A percentile compares a stretch with the other conserved stretches of the same genome.
Conservation (phyloP, 2,113 vertebrate genomes). For the Pterocles orientalis region DNA sequence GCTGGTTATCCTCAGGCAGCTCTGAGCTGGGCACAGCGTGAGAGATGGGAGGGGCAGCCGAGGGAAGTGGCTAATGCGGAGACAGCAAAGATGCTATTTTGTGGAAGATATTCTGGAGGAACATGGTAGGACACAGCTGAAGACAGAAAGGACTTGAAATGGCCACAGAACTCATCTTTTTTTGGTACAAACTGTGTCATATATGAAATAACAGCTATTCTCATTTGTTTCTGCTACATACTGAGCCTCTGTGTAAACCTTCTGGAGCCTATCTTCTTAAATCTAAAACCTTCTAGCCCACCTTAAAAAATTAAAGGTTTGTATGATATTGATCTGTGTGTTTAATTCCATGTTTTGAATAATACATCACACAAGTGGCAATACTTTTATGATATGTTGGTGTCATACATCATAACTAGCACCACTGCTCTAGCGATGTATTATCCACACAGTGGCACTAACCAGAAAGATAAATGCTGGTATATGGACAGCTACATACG, state of each 20-base stretch:
- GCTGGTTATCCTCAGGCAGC: background rate
- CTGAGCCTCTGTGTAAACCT: background rate
- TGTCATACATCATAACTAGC: slow-evolving; percentile 63
- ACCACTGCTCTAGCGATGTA: slow-evolving; percentile 58
- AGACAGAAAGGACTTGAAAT: background rate
- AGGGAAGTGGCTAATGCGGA: background rate
- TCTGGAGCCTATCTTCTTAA: background rate
- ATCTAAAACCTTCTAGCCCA: slow-evolving; percentile 5
- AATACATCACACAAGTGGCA: slow-evolving; percentile 64
- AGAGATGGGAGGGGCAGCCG: background rate
- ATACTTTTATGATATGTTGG: slow-evolving; percentile 59
- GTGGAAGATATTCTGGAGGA: background rate
- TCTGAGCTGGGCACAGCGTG: background rate
- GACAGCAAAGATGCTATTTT: fast-evolving
- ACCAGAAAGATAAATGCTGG: slow-evolving; percentile 61
- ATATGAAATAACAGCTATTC: background rate
- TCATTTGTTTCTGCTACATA: background rate
- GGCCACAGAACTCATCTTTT: background rate
- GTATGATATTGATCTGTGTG: slow-evolving; percentile 53
- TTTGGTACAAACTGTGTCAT: background rate
- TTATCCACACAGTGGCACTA: slow-evolving; percentile 32
- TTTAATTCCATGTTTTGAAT: slow-evolving; percentile 56
- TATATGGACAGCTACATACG: background rate
- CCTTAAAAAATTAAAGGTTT: slow-evolving; percentile 20
- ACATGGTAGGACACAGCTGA: background rate